These are phyloP conservation scores for Kryptolebias marmoratus DNA, from an alignment of 2,113 vertebrate genomes.

Conservation along the genomic window DNA sequence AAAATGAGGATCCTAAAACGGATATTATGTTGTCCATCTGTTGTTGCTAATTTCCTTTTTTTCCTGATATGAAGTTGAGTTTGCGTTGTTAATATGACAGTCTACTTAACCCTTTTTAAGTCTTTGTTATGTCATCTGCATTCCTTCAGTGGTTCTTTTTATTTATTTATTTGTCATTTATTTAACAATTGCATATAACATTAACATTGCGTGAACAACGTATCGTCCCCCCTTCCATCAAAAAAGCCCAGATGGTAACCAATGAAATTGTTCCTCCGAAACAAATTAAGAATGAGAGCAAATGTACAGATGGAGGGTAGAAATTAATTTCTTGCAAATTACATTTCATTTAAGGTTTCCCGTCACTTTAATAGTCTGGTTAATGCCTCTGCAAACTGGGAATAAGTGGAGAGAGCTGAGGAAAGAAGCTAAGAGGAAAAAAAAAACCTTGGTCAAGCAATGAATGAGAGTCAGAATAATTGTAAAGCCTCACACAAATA, in stretches of 20 bases:
- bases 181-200: conserved; percentile 54
- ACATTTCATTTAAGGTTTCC: conserved; percentile 82
- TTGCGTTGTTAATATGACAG: conserved; percentile 52
- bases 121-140: conserved; percentile 66
- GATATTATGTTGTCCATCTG: conserved; percentile 69
- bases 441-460: conserved; percentile 51
- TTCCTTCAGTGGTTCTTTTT: conserved; percentile 40
- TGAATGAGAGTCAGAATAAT: conserved; percentile 26
- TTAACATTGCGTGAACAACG: conserved; percentile 63
- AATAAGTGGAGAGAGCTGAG: conserved; percentile 50
- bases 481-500: neutral
- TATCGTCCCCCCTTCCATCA: neutral
- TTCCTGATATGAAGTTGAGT: conserved; percentile 47
- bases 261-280: conserved; percentile 71
- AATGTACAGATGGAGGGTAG: conserved; percentile 79
- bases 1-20: conserved; percentile 59
- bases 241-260: conserved; percentile 75
- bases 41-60: conserved; percentile 25
- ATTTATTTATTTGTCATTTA: conserved; percentile 19
- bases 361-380: conserved; percentile 74
- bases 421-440: conserved; percentile 46
- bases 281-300: conserved; percentile 79
- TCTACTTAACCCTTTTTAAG: conserved; percentile 61
- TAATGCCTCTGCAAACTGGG: conserved; percentile 70
- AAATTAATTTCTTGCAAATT: conserved; percentile 82